Evolutionary conservation across 92 coral and sea anemone genomes (phyloP), one percentile per base, ranked within the genome.

Genomic region (Porites divaricata): DNA sequence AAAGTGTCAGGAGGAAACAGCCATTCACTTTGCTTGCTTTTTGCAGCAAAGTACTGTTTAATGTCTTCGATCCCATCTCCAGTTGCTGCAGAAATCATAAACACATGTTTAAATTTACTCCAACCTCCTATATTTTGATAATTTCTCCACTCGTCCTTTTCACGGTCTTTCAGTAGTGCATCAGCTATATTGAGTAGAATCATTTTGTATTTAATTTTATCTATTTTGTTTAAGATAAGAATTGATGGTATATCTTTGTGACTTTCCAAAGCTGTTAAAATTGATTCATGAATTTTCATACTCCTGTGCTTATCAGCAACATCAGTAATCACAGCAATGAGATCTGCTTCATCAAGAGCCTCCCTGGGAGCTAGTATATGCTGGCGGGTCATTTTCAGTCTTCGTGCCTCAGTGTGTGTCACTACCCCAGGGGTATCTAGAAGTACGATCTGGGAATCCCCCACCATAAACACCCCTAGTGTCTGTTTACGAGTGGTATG

Each of bases 351-450:
- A 50, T 91, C 89, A 59, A 97, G 79, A 28, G 98, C 98, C 77
- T 89, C 84, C 68, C 89, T 93, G 19, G 98, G 99, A 15, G 98
- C 98, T 13, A 89, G 89, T 81, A 97, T 77, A 70, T 97, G 99
- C 63, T 97, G 93, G 13, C 98, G 95, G 62, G 94, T 86, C 99
- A 97, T 97, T 76, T 88, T 97, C 23, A 97, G 92, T 16, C 96
- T 92, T 80, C 91, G 82, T 13, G 93, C 99, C 70, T 95, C 97
- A 21, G 91, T 74, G 15, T 75, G 83, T 53, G 95, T 91, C 19
- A 97, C 98, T 16, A 97, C 48, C 35, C 99, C 99, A 14, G 99
- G 99, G 20, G 99, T 97, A 78, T 97, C 99, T 23, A 97, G 85
- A 53, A 97, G 71, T 2, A 97, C 92, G 58, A 97, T 71, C 70